Evolutionary conservation across 2,113 vertebrate genomes (phyloP), one percentile per base, ranked within the genome.

Genomic region (Corythornis madagascariensis): DNA sequence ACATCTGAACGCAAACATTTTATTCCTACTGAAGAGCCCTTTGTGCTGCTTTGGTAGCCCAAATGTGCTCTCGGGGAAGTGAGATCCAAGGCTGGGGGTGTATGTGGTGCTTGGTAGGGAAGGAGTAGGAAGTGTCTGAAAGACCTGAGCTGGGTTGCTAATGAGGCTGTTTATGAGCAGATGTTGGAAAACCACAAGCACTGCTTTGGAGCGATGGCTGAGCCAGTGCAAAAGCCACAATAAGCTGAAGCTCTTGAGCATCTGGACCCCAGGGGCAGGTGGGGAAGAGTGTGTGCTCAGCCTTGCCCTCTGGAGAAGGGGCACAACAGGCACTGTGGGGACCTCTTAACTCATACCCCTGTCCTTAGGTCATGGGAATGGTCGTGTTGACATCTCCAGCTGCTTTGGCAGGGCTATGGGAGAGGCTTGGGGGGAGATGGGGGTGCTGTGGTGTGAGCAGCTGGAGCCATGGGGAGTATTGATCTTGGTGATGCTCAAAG

Each of bases 61-160:
- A 29, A 52, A 81, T 38, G n/a, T 33, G 57, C 50, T 81, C 45
- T 7, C 42, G 59, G 64, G 33, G 90, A 80, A 53, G 76, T 35
- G 85, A 42, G 72, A 88, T 92, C 33, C 43, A 3, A 73, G 80
- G 56, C 56, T 2, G 12, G 50, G 47, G 47, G 21, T 3, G 61
- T n/a, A 66, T 60, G 73, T 61, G 65, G 28, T 72, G 19, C 65
- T 56, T 69, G 59, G 29, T 17, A 70, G 69, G 47, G 24, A n/a
- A 82, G 71, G 78, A 94, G 86, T 64, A 86, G 77, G 89, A 92
- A 87, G 87, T 80, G 88, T 59, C 50, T 83, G 85, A 12, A 86
- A 80, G 69, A 81, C 89, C 76, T 89, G 88, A 91, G 72, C 77
- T 65, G 92, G 35, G 60, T 91, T 93, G 52, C 45, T 96, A 86